Evolutionary conservation across 2,888 invertebrate species (phyloP), one percentile per base, ranked within the genome.

Genomic region (Lydus trimaculatus): DNA sequence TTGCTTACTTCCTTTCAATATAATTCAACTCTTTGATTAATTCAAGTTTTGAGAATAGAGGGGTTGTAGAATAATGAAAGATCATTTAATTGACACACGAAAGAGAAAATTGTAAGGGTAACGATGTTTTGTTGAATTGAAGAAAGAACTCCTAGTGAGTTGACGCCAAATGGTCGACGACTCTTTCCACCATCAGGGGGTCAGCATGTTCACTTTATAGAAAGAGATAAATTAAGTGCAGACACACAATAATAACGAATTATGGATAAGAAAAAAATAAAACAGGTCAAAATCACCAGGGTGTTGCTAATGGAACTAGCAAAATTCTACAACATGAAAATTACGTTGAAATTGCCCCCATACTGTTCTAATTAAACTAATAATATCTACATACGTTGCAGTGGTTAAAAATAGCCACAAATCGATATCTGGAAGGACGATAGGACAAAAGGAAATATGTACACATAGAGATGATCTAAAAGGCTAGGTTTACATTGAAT

Each of bases 121-220:
- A 75, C 73, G 69, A 69, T 65, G 67, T 72, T 70, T 67, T 70
- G 63, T 62, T 69, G 66, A 71, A 65, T 61, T 70, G 66, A 73
- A 70, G 68, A 71, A 69, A 70, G 69, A 62, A 67, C 67, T 64
- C 75, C 75, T 66, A 72, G 63, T 60, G 73, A 25, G 73, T 66
- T 61, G 70, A 69, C 73, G 72, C 75, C 75, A 75, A 75, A 75
- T 75, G 75, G 66, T 69, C 70, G 72, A 72, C 72, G 72, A 69
- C 73, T 66, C 64, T 58, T 62, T 65, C 70, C 13, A 56, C 69
- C 61, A 68, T 64, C 58, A 70, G 73, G 69, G 72, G 69, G 56
- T 31, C 61, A 36, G 52, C 67, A 67, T 70, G 70, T 67, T 67
- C 63, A n/a, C 61, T 65, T 59, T 59, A 61, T 23, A 39, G 15